Evolutionary conservation across 2,113 vertebrate species (phyloP), one percentile per base, ranked within the genome.

Genomic region (Cephalopholis sonnerati): DNA sequence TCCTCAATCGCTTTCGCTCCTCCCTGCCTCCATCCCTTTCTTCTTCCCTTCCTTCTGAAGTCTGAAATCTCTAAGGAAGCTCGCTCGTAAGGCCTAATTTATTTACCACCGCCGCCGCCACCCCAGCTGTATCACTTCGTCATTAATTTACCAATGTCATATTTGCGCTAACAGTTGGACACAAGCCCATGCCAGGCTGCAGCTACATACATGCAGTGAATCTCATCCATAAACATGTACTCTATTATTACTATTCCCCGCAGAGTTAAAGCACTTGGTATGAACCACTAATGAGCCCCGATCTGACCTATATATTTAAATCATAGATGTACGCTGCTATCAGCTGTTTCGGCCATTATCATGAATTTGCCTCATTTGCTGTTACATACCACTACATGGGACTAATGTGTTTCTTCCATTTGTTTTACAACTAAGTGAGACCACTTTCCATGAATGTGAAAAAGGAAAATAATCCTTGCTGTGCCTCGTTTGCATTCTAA

Each of bases 271-370:
- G 62, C 74, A 87, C 75, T 84, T 83, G 82, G 62, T 83, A 67
- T 76, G 77, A 88, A 84, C 86, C 74, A 71, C 89, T 93, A 94
- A 94, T 92, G 86, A 93, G 90, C 84, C 82, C 82, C 61, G 3
- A 80, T 89, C 63, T 90, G 91, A 94, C 89, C 92, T 82, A 93
- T 71, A 89, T 92, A 79, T 86, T 82, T 84, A 84, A 89, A 90
- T 82, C 82, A 90, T 83, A 82, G 72, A 84, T 70, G 53, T 74
- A 39, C 58, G 73, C 77, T 63, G 13, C 81, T 62, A 74, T 88
- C 22, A 79, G 61, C 66, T 78, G 74, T 83, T 83, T 82, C 0
- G 13, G 53, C 77, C 77, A 84, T 87, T 85, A 74, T 75, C 72
- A 67, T 77, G 81, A 91, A 88, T 79, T 29, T 71, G 77, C 58